A percentile compares a stretch with the other conserved stretches of the same genome.
Conservation (phyloP, 2,888 invertebrate species). For the Chloroclystis v-ata region DNA sequence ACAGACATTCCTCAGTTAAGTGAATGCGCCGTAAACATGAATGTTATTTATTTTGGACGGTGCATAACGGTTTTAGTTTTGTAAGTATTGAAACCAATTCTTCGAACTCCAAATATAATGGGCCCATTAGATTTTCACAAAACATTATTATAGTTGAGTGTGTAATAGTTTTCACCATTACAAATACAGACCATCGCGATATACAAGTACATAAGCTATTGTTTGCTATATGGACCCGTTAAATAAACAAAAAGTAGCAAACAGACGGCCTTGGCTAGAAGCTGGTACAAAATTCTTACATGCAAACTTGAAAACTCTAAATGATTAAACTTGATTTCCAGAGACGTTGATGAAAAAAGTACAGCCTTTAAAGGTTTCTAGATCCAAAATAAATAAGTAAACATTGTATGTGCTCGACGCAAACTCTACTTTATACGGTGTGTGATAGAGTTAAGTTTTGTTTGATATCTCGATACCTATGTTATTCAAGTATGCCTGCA, state of each 20-base stretch:
- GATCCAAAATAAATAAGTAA: constrained; percentile 42
- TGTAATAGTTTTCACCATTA: too few species aligned
- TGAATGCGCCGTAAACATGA: constrained; percentile 47
- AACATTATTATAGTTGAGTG: too few species aligned
- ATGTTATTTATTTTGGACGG: constrained; percentile 58
- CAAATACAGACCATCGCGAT: too few species aligned
- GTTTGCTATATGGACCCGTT: constrained; percentile 6
- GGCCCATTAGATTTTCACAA: background rate
- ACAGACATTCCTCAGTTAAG: constrained; percentile 43
- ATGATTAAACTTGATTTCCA: constrained; percentile 56
- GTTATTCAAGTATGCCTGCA: constrained; percentile 34
- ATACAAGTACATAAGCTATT: background rate
- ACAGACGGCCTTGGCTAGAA: constrained; percentile 51
- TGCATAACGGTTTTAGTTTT: constrained; percentile 55
- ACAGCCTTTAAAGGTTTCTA: constrained; percentile 59
- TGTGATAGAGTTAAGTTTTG: constrained; percentile 22
- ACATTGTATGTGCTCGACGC: constrained; percentile 18
- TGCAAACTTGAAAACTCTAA: constrained; percentile 42
- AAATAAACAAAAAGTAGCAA: constrained; percentile 33
- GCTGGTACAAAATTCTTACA: constrained; percentile 33
- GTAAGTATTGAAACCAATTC: constrained; percentile 45
- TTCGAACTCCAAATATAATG: constrained; percentile 43
- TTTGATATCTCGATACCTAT: constrained; percentile 17
- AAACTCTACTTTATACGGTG: constrained; percentile 38
- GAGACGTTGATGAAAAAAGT: constrained; percentile 50